Conservation (phyloP, 2,888 invertebrate genomes). For the Clostera curtula region DNA sequence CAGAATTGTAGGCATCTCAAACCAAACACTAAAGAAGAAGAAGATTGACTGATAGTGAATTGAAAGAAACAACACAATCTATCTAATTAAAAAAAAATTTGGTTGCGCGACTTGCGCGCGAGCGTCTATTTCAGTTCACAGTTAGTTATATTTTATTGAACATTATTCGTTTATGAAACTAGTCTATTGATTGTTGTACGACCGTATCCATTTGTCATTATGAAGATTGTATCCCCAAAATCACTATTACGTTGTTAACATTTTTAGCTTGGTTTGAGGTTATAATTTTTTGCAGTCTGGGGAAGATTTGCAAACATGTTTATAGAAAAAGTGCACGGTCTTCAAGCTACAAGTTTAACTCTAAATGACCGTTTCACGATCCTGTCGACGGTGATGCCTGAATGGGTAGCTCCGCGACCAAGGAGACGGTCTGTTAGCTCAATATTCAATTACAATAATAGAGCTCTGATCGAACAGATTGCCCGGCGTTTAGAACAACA, state of each 20-base stretch:
- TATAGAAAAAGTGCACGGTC: slow-evolving; percentile 55
- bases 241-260: too few species aligned
- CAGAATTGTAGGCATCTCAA: too few species aligned
- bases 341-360: slow-evolving; percentile 58
- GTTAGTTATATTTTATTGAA: too few species aligned
- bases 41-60: too few species aligned
- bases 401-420: slow-evolving; percentile 12
- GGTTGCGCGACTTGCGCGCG: too few species aligned
- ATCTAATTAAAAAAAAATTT: too few species aligned
- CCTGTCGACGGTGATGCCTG: slow-evolving; percentile 27
- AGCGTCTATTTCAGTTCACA: too few species aligned
- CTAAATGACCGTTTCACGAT: slow-evolving; percentile 51
- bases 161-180: too few species aligned
- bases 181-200: too few species aligned
- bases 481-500: slow-evolving; percentile 43
- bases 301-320: slow-evolving; percentile 29
- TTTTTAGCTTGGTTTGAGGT: slow-evolving; percentile 7
- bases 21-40: too few species aligned
- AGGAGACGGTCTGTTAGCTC: slow-evolving; percentile 23
- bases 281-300: slow-evolving; percentile 12
- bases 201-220: neutral
- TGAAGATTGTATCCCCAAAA: too few species aligned
- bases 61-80: too few species aligned
- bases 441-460: slow-evolving; percentile 26
- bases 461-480: slow-evolving; percentile 36